Conservation (phyloP, 2,888 invertebrate species). For the Eupsilia transversa region DNA sequence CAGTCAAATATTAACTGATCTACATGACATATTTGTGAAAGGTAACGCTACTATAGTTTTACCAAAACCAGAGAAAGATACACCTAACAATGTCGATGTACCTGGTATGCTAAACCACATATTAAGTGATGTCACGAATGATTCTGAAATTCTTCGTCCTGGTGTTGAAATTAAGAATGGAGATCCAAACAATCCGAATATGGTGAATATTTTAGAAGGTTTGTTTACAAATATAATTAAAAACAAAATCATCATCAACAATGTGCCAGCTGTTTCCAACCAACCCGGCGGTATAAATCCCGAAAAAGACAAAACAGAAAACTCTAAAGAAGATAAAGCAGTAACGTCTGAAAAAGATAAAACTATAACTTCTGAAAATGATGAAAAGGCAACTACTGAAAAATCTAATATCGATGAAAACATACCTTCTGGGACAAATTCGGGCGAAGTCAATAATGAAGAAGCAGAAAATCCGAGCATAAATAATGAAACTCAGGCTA, state of each 20-base stretch:
- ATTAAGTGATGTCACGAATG: conserved; percentile 11
- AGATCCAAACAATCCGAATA: conserved; percentile 34
- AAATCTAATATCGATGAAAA: background rate
- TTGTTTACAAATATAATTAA: conserved; percentile 56
- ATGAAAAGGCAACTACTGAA: conserved; percentile 19
- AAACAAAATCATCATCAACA: conserved; percentile 50
- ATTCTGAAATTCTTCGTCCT: conserved; percentile 22
- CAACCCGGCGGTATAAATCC: background rate
- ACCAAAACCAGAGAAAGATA: background rate
- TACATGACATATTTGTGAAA: conserved; percentile 53
- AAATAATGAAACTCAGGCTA: background rate
- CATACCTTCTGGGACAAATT: background rate
- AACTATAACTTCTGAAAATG: background rate
- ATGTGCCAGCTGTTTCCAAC: conserved; percentile 18
- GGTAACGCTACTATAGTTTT: conserved; percentile 39
- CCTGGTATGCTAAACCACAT: conserved; percentile 35
- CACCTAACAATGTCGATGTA: conserved; percentile 12
- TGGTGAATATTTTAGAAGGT: conserved; percentile 46
- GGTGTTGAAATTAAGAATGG: conserved; percentile 1
- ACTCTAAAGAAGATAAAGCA: background rate
- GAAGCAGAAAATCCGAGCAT: background rate
- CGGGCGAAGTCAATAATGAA: background rate
- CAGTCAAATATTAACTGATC: conserved; percentile 38
- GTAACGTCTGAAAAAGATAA: background rate
- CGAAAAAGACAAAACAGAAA: conserved; percentile 10